A percentile compares a stretch with the other conserved stretches of the same genome.
phyloP scores from a whole-genome alignment of 2,797 vertebrate genomes.

The Margarornis squamiger region DNA sequence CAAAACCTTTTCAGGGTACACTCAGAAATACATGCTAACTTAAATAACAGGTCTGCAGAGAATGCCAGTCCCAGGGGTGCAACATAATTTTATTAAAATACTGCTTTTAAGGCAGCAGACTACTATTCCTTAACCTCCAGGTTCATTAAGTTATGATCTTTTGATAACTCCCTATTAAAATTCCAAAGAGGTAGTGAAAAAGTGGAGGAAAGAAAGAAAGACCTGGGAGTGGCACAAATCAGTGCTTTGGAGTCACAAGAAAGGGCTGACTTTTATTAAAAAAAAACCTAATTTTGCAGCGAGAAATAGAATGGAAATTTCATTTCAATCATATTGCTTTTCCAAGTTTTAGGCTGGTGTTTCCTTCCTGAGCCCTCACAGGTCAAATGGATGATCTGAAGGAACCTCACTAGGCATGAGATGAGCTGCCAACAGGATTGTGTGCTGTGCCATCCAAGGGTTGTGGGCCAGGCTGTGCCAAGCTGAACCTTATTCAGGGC shows the following conservation, averaged over 20 bases:
- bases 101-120: background rate
- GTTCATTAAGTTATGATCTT: background rate
- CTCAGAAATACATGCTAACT: background rate
- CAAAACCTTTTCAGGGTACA: background rate
- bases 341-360: background rate
- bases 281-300: background rate
- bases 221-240: background rate
- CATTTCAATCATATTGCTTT: background rate
- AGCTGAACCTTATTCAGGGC: background rate
- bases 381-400: background rate
- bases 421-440: background rate
- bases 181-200: background rate
- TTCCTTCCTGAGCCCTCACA: background rate
- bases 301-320: background rate
- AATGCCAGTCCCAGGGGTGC: background rate
- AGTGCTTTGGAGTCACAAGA: background rate
- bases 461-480: background rate
- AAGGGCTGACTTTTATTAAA: background rate
- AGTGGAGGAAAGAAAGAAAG: background rate
- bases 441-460: background rate
- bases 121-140: background rate
- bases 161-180: background rate
- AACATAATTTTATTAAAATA: conserved; percentile 22
- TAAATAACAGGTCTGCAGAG: background rate
- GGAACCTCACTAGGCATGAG: background rate